Base-by-base conservation (phyloP, 2,888 invertebrate species). In the Smittia aterrima region DNA sequence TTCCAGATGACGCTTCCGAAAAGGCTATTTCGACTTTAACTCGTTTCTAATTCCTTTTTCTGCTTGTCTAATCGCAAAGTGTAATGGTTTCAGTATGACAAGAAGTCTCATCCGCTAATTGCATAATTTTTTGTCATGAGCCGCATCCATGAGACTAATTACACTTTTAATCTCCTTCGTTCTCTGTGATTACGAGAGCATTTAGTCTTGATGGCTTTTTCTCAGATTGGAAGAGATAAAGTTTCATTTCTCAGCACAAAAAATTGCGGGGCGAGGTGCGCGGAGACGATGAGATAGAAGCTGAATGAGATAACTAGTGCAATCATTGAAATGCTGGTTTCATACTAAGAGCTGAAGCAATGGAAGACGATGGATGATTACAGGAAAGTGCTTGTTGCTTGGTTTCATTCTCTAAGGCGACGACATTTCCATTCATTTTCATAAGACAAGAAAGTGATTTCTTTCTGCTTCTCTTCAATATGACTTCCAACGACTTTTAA, bases 31-130 rank as follows among this genome's bases (percentile, higher is more conserved):
- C n/a, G 7, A 18, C 11, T 58, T 22, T 58, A 58, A 58, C 22
- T 58, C n/a, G 4, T 47, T 11, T 47, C n/a, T 22, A 2, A 58
- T 22, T n/a, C 3, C 18, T 18, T 58, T 58, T 58, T 47, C 47
- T 47, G 2, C 47, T 47, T 11, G 16, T 16, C 16, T 47, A 47
- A 47, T 47, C 11, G 16, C n/a, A 47, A 47, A 47, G 1, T 16
- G 47, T 47, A 47, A 16, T n/a, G 2, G 47, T 18, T 58, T 18
- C 1, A 58, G 22, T 22, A 22, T 58, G 58, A 22, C 58, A 58
- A 58, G 58, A 25, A 62, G n/a, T 40, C 16, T 25, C 64, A 64
- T 64, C 27, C 72, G 20, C 72, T 72, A 72, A 72, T 72, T 72
- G 72, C 72, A 72, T 62, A 62, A 72, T 62, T 72, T 32, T 40